These are phyloP conservation scores for Phylloscopus trochiloides DNA, from an alignment of 2,113 vertebrate genomes.

Conservation along the genomic window DNA sequence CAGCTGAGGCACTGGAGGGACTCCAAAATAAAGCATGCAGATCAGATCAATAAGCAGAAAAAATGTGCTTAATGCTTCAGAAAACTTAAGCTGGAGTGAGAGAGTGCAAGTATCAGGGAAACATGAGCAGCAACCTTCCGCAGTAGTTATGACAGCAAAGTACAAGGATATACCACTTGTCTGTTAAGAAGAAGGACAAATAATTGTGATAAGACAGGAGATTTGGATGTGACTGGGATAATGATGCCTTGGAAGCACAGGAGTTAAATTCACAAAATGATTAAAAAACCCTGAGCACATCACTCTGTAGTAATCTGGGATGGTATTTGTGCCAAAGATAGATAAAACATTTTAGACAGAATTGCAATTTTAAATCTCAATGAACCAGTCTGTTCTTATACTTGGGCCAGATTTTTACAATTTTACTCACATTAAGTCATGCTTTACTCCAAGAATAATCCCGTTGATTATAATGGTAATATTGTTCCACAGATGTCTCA, in stretches of 20 bases:
- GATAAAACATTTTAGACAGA: conserved; percentile 35
- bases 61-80: background rate
- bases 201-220: background rate
- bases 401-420: conserved; percentile 45
- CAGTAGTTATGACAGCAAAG: background rate
- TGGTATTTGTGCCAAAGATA: conserved; percentile 21
- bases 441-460: conserved; percentile 37
- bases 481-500: conserved; percentile 48
- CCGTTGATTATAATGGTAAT: conserved; percentile 50
- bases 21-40: background rate
- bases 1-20: background rate
- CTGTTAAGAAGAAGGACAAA: background rate
- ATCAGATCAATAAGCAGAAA: background rate
- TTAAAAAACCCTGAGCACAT: background rate
- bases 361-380: conserved; percentile 35
- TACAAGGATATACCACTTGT: background rate
- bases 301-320: conserved; percentile 2
- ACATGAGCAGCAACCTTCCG: background rate
- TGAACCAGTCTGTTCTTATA: conserved; percentile 42
- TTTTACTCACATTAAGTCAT: conserved; percentile 58
- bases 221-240: background rate
- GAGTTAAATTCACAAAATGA: conserved; percentile 14
- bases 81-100: background rate
- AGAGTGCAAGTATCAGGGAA: fast-evolving
- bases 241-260: background rate